Conservation (phyloP, 2,888 invertebrate genomes). For the Platerodrilus igneus region DNA sequence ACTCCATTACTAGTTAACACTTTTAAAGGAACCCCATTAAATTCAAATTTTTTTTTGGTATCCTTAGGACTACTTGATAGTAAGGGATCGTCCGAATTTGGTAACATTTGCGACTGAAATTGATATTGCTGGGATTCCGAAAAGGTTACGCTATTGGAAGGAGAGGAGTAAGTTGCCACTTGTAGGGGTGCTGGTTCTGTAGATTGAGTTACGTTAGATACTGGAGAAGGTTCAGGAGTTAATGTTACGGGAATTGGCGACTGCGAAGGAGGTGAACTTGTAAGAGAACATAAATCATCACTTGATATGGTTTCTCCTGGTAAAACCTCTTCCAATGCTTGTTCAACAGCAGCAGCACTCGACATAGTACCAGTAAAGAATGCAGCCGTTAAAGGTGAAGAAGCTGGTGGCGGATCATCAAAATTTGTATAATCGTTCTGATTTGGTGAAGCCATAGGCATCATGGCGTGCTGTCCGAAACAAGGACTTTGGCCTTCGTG, state of each 20-base stretch:
- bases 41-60: slow-evolving; percentile 54
- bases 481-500: slow-evolving; percentile 73
- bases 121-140: slow-evolving; percentile 49
- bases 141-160: slow-evolving; percentile 43
- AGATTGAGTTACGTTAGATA: slow-evolving; percentile 41
- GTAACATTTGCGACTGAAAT: slow-evolving; percentile 78
- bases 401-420: slow-evolving; percentile 66
- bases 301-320: slow-evolving; percentile 68
- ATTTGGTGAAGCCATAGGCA: slow-evolving; percentile 48
- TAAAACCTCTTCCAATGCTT: slow-evolving; percentile 77
- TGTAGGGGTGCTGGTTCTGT: slow-evolving; percentile 40
- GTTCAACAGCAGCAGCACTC: slow-evolving; percentile 81
- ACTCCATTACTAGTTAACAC: slow-evolving; percentile 53
- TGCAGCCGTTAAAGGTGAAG: slow-evolving; percentile 76
- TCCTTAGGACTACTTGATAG: slow-evolving; percentile 80
- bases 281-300: slow-evolving; percentile 50
- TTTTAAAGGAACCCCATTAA: slow-evolving; percentile 53
- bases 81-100: slow-evolving; percentile 81
- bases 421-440: slow-evolving; percentile 48
- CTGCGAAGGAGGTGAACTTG: slow-evolving; percentile 58
- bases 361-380: slow-evolving; percentile 83
- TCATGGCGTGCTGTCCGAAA: slow-evolving; percentile 44
- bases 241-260: slow-evolving; percentile 53
- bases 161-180: slow-evolving; percentile 45
- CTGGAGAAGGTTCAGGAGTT: slow-evolving; percentile 55